These are phyloP conservation scores for Drosophila pandora DNA, from an alignment of 1,140 invertebrate genomes.

Conservation along the genomic window DNA sequence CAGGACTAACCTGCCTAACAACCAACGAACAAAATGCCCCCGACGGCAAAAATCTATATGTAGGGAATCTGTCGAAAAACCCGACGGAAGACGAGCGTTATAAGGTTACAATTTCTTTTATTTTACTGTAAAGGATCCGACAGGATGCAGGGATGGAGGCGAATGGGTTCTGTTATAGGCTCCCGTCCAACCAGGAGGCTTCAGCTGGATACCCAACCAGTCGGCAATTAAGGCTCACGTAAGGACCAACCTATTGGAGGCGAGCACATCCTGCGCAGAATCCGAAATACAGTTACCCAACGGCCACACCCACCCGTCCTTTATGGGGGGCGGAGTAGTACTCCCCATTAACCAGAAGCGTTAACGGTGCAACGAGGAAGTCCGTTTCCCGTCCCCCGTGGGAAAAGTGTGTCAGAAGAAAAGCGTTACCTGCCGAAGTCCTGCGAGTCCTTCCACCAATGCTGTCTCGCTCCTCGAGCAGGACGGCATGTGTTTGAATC, in stretches of 20 bases:
- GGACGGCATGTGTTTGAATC: conserved; percentile 48
- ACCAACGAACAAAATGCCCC: conserved; percentile 49
- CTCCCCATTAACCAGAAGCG: conserved; percentile 67
- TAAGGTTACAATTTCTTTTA: not conserved
- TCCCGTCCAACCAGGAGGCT: conserved; percentile 68
- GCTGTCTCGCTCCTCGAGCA: conserved; percentile 42
- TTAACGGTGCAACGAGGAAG: conserved; percentile 49
- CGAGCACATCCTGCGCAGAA: conserved; percentile 72
- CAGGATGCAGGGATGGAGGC: not conserved
- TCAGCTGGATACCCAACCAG: conserved; percentile 47
- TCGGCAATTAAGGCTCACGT: conserved; percentile 66
- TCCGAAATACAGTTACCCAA: conserved; percentile 24
- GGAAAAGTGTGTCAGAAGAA: conserved; percentile 73
- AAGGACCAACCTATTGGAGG: conserved; percentile 69
- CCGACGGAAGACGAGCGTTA: conserved; percentile 45
- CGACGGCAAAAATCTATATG: conserved; percentile 52
- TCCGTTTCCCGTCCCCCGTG: conserved; percentile 7
- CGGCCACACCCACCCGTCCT: conserved; percentile 63
- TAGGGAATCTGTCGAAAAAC: conserved; percentile 16
- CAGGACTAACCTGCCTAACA: conserved; percentile 26
- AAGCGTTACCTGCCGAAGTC: conserved; percentile 62
- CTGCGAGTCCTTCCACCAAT: conserved; percentile 38
- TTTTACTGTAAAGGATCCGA: not conserved
- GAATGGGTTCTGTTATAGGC: conserved; percentile 21
- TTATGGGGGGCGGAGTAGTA: not conserved